Evolutionary conservation across 2,888 invertebrate species (phyloP).

Genomic region (Cosmopolites sordidus): DNA sequence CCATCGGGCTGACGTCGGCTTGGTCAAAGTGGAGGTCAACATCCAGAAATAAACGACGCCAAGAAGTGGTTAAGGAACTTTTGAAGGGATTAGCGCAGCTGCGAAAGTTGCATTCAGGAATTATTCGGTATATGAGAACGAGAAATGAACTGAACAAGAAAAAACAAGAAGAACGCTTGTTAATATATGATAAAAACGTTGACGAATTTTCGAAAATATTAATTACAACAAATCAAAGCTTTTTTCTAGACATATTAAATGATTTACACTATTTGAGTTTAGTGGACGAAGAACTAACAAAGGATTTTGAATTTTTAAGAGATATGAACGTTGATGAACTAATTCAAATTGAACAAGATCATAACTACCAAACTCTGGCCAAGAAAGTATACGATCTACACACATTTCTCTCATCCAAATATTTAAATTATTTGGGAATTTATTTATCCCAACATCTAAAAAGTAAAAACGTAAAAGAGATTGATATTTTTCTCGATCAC

Average conservation of each 20-base stretch:
- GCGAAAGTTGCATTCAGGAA: constrained; percentile 22
- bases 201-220: constrained; percentile 12
- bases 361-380: constrained; percentile 14
- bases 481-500: constrained; percentile 21
- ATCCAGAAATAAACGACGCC: constrained; percentile 11
- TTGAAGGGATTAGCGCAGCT: constrained; percentile 25
- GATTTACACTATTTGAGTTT: constrained; percentile 14
- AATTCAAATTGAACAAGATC: constrained; percentile 4
- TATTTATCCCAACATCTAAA: constrained; percentile 16
- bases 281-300: constrained; percentile 20
- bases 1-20: constrained; percentile 9
- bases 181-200: constrained; percentile 14
- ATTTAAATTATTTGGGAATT: constrained; percentile 31
- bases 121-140: constrained; percentile 29
- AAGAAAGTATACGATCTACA: constrained; percentile 28
- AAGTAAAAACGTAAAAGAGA: not conserved
- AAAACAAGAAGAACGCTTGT: constrained; percentile 10
- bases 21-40: constrained; percentile 13
- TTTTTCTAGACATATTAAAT: constrained; percentile 15
- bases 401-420: constrained; percentile 31
- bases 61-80: constrained; percentile 14
- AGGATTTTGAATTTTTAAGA: constrained; percentile 27
- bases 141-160: constrained; percentile 23
- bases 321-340: constrained; percentile 14
- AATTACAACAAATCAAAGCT: constrained; percentile 5